phyloP scores from a whole-genome alignment of 2,888 invertebrate species.

The Coenonympha glycerion region DNA sequence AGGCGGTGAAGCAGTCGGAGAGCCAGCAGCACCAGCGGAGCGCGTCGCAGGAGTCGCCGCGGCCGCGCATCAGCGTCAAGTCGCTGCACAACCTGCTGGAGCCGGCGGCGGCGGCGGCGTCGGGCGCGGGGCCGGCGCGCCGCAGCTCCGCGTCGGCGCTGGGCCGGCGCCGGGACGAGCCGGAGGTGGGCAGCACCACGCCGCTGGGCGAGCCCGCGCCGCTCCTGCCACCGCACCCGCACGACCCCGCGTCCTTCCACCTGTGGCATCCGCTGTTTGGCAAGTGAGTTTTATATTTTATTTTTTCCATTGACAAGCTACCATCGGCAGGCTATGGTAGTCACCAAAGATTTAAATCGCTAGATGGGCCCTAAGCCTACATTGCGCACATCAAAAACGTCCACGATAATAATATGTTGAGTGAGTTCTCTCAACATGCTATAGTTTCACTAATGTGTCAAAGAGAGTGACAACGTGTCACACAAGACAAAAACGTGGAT shows the following conservation, averaged over 20 bases:
- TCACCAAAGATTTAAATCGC: too few species aligned
- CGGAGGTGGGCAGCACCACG: conserved; percentile 80
- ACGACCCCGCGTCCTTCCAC: conserved; percentile 78
- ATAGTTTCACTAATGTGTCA: too few species aligned
- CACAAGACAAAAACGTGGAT: too few species aligned
- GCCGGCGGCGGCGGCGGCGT: conserved; percentile 74
- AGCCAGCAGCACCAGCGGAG: conserved; percentile 40
- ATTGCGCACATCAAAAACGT: too few species aligned
- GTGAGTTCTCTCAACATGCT: too few species aligned
- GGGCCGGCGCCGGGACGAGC: conserved; percentile 70
- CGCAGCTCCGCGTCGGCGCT: conserved; percentile 66
- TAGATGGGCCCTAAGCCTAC: too few species aligned
- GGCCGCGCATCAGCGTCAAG: conserved; percentile 78
- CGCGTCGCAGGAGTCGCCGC: conserved; percentile 62
- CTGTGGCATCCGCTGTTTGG: conserved; percentile 91
- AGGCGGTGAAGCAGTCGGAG: conserved; percentile 57
- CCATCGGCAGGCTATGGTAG: too few species aligned
- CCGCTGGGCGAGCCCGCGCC: conserved; percentile 69
- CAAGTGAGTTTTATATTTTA: conserved; percentile 87
- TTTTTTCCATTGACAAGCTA: too few species aligned
- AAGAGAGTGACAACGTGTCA: too few species aligned
- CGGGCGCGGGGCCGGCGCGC: conserved; percentile 67
- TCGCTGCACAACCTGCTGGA: conserved; percentile 75
- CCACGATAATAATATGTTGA: too few species aligned
- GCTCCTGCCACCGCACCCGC: conserved; percentile 46